These are phyloP conservation scores for Lycaena phlaeas DNA, from an alignment of 2,888 invertebrate species.

Conservation along the genomic window DNA sequence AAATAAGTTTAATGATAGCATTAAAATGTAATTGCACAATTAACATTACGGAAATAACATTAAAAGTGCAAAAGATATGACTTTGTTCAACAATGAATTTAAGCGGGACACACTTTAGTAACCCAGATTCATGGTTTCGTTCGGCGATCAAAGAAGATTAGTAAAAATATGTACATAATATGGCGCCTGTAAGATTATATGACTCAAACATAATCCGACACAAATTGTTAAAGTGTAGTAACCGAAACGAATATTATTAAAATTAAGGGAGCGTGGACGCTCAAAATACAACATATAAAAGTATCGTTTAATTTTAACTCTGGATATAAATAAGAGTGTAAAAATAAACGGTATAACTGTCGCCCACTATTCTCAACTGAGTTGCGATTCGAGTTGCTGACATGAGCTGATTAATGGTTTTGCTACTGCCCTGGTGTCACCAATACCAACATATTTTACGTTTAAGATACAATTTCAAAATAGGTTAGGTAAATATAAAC, in stretches of 20 bases:
- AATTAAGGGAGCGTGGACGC: background rate
- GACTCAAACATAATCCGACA: conserved; percentile 6
- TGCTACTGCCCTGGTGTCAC: background rate
- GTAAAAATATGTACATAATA: conserved; percentile 4
- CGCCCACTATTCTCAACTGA: conserved; percentile 1
- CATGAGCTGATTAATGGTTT: background rate
- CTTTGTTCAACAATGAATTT: conserved; percentile 3
- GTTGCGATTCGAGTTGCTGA: background rate
- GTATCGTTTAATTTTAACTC: conserved; percentile 4
- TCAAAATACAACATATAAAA: background rate
- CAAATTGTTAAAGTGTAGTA: background rate
- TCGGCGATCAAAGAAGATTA: conserved; percentile 5
- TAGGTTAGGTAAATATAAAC: no score
- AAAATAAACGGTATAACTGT: conserved; percentile 2
- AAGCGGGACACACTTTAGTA: conserved; percentile 2
- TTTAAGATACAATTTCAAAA: no score
- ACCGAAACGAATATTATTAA: background rate
- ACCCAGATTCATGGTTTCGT: background rate
- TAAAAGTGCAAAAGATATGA: background rate
- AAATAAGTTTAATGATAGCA: background rate
- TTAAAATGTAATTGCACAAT: background rate
- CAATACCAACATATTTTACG: no score
- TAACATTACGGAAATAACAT: background rate
- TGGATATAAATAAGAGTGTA: background rate
- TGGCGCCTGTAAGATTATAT: conserved; percentile 8